Percentiles rank a stretch among this genome's conserved stretches.
phyloP scores from a whole-genome alignment of 2,797 vertebrate genomes.

The Sebastes steindachneri region DNA sequence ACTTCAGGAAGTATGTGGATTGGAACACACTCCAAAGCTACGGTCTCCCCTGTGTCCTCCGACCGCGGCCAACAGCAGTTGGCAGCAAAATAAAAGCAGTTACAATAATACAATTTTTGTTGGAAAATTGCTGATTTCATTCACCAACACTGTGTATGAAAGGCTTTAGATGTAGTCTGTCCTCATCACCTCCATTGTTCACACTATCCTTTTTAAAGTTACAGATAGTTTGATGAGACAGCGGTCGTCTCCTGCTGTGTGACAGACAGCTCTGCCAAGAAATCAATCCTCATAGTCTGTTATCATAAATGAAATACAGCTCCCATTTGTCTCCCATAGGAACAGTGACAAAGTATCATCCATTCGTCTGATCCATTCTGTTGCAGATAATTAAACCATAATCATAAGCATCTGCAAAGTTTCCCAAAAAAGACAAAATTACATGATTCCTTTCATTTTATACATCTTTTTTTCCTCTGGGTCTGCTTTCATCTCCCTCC shows the following conservation, averaged over 20 bases:
- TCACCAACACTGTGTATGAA: not conserved
- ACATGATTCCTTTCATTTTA: not conserved
- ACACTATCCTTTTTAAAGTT: not conserved
- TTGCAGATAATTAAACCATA: not conserved
- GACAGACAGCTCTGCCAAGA: not conserved
- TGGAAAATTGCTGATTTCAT: not conserved
- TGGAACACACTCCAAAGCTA: too few relatives aligned
- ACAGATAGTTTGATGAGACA: not conserved
- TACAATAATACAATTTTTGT: not conserved
- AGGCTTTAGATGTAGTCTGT: not conserved
- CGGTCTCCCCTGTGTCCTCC: too few relatives aligned
- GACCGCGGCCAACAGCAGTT: too few relatives aligned
- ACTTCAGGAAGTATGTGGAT: too few relatives aligned
- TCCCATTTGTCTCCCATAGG: not conserved
- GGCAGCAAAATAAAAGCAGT: not conserved
- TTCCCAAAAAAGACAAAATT: not conserved
- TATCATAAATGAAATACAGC: slow-evolving; percentile 7
- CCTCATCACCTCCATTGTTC: not conserved
- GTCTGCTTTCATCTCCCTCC: not conserved
- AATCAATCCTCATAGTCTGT: not conserved
- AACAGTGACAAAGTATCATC: slow-evolving; percentile 22
- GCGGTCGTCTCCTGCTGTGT: not conserved
- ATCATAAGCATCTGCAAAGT: not conserved
- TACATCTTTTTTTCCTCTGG: not conserved
- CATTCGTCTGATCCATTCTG: not conserved